These are phyloP conservation scores for Cantharis rufa DNA, from an alignment of 2,888 invertebrate genomes.

Conservation along the genomic window DNA sequence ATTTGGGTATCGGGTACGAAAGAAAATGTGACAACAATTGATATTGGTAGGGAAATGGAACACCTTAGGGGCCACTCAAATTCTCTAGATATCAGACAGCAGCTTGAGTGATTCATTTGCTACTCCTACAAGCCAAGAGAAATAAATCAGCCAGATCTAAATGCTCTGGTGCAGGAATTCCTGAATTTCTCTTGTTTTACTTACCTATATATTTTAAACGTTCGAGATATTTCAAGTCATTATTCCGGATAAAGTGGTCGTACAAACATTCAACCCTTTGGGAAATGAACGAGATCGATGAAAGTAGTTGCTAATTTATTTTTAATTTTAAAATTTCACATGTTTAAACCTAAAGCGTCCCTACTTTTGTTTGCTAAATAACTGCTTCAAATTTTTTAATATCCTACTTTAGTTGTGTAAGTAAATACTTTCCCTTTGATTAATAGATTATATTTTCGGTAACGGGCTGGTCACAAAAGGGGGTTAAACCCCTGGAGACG, in stretches of 20 bases:
- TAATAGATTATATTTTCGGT: neutral
- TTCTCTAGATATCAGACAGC: conserved; percentile 29
- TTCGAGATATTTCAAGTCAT: conserved; percentile 20
- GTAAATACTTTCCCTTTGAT: neutral
- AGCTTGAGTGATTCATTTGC: conserved; percentile 33
- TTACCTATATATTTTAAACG: conserved; percentile 27
- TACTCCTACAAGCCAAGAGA: conserved; percentile 27
- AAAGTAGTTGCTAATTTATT: neutral
- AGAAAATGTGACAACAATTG: conserved; percentile 13
- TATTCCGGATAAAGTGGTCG: conserved; percentile 1
- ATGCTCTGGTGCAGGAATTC: conserved; percentile 28
- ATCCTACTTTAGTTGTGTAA: neutral
- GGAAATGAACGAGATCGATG: neutral
- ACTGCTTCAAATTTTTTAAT: neutral
- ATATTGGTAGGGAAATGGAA: conserved; percentile 15
- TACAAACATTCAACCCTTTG: neutral
- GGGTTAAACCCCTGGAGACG: neutral
- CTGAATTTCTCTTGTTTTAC: conserved; percentile 26
- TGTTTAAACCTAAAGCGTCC: neutral
- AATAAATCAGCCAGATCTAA: conserved; percentile 31
- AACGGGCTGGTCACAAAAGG: neutral
- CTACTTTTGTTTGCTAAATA: neutral
- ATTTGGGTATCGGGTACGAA: neutral
- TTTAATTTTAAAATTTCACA: neutral
- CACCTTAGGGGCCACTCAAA: conserved; percentile 28